Evolutionary conservation across 1,140 invertebrate genomes (phyloP).

Genomic region (Chelonus insularis): DNA sequence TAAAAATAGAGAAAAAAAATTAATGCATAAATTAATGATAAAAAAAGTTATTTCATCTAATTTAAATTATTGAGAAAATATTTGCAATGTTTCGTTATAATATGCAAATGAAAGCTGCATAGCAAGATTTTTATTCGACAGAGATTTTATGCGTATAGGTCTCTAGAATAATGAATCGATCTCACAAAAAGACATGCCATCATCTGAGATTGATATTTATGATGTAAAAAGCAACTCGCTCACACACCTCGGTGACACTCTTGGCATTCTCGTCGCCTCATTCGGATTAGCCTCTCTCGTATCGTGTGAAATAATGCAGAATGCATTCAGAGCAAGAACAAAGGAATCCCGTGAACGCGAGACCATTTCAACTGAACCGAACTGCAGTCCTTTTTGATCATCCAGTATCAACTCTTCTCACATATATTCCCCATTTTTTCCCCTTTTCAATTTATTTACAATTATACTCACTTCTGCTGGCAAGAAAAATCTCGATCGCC

Average conservation of each 20-base stretch:
- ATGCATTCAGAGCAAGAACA: constrained; percentile 42
- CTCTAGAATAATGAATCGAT: constrained; percentile 44
- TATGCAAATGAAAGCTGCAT: too few relatives aligned
- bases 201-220: constrained; percentile 53
- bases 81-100: too few relatives aligned
- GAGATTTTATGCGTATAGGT: too few relatives aligned
- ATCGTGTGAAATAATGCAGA: constrained; percentile 47
- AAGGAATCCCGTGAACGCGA: constrained; percentile 36
- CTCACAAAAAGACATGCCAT: constrained; percentile 46
- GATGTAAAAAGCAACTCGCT: constrained; percentile 42
- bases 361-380: background rate
- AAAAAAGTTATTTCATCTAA: too few relatives aligned
- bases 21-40: too few relatives aligned
- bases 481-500: constrained; percentile 97
- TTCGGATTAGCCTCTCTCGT: constrained; percentile 16
- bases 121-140: too few relatives aligned
- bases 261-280: constrained; percentile 38
- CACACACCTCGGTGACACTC: constrained; percentile 50
- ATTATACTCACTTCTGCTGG: constrained; percentile 89
- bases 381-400: background rate
- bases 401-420: background rate
- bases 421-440: background rate
- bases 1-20: constrained; percentile 7
- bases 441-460: background rate
- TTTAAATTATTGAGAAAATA: too few relatives aligned